A percentile compares a stretch with the other conserved stretches of the same genome.
These are phyloP conservation scores for Argopecten irradians DNA, from an alignment of 1,140 invertebrate species.

Conservation along the genomic window DNA sequence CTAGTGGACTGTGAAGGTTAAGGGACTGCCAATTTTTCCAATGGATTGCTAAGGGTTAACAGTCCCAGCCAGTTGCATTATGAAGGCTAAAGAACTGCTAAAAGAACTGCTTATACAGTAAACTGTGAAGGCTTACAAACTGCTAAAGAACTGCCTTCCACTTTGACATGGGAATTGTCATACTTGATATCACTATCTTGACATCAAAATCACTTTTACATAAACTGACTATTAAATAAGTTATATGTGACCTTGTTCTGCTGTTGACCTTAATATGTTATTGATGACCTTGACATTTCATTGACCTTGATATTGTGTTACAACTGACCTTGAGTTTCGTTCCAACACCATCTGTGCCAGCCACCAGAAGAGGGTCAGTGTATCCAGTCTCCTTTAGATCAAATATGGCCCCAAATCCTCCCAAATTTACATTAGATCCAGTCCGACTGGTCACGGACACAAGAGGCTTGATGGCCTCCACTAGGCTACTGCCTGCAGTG, in stretches of 20 bases:
- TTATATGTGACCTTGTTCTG: neutral
- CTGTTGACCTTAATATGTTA: neutral
- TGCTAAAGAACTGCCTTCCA: no score
- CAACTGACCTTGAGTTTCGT: constrained; percentile 91
- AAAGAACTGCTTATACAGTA: no score
- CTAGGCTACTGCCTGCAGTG: constrained; percentile 90
- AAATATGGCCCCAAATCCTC: constrained; percentile 96
- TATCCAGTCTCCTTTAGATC: constrained; percentile 83
- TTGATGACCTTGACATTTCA: neutral
- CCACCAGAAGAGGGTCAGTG: constrained; percentile 91
- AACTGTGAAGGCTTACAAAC: no score
- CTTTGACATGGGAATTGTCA: no score
- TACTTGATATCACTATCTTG: no score
- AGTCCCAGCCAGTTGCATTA: no score
- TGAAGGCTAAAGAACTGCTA: no score
- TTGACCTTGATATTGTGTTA: neutral
- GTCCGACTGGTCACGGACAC: constrained; percentile 77
- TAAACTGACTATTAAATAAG: no score
- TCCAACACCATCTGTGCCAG: constrained; percentile 97
- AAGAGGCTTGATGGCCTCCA: constrained; percentile 89
- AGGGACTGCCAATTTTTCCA: no score
- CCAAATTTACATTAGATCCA: constrained; percentile 87
- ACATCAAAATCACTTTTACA: no score
- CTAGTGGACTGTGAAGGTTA: no score
- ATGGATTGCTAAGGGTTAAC: no score